These are phyloP conservation scores for Aspidiotus rigidus DNA, from an alignment of 2,888 invertebrate genomes.

Conservation along the genomic window DNA sequence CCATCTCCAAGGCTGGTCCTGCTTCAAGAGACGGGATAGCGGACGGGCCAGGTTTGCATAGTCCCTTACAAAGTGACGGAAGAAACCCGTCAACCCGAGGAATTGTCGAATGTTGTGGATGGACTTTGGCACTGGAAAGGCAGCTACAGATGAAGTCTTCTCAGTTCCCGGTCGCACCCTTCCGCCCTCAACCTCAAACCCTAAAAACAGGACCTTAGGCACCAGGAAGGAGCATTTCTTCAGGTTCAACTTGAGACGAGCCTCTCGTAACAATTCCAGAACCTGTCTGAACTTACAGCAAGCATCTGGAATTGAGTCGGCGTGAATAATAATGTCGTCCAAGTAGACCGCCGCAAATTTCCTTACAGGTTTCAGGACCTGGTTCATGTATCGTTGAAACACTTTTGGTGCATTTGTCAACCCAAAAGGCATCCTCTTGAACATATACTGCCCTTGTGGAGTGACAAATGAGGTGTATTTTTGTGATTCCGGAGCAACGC, in stretches of 20 bases:
- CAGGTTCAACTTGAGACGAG: too few species aligned
- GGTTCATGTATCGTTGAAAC: constrained; percentile 15
- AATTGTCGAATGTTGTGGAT: background rate
- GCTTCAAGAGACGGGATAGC: background rate
- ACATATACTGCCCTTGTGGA: background rate
- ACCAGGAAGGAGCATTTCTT: too few species aligned
- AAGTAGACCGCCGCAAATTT: constrained; percentile 6
- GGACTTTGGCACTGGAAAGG: background rate
- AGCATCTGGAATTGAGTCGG: too few species aligned
- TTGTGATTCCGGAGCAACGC: background rate
- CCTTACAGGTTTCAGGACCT: background rate
- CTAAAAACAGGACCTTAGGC: too few species aligned
- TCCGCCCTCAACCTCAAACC: too few species aligned
- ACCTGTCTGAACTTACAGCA: too few species aligned
- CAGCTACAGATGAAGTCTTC: too few species aligned
- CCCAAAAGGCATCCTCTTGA: constrained; percentile 11
- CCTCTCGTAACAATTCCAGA: too few species aligned
- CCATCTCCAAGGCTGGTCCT: background rate
- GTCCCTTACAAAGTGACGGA: background rate
- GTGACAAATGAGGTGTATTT: background rate
- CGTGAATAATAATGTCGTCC: too few species aligned
- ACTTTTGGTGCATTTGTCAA: constrained; percentile 6
- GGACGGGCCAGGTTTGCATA: background rate
- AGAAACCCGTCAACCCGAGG: background rate
- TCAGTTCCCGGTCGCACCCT: too few species aligned